These are phyloP conservation scores for Lerista edwardsae DNA, from an alignment of 2,797 vertebrate genomes.

Conservation along the genomic window DNA sequence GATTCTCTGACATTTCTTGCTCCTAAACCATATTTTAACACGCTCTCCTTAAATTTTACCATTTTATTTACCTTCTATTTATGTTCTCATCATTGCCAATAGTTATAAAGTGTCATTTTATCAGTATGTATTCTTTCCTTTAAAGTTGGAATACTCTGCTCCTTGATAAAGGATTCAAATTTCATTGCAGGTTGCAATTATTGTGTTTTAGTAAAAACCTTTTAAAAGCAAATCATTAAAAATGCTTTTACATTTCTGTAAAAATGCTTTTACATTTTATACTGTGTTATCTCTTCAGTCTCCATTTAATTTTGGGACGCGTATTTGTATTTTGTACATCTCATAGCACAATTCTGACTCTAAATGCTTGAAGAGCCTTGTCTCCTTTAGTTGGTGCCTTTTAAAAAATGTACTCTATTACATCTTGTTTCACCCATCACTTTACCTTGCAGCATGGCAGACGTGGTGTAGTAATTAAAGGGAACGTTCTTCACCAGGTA, in stretches of 20 bases:
- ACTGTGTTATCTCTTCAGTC: neutral
- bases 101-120: neutral
- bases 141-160: neutral
- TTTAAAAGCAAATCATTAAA: neutral
- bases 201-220: neutral
- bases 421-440: neutral
- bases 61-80: neutral
- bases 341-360: neutral
- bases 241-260: neutral
- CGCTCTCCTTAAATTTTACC: neutral
- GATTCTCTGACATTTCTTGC: neutral
- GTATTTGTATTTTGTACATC: neutral
- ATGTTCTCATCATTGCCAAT: neutral
- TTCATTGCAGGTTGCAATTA: neutral
- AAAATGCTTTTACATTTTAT: neutral
- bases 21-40: neutral
- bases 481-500: constrained; percentile 90
- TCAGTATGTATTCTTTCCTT: neutral
- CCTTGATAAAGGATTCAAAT: neutral
- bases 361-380: neutral
- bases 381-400: neutral
- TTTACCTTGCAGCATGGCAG: constrained; percentile 94
- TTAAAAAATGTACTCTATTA: neutral
- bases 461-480: constrained; percentile 95
- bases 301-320: neutral